Evolutionary conservation across 2,113 vertebrate species (phyloP).

Genomic region (Onychostoma macrolepis): DNA sequence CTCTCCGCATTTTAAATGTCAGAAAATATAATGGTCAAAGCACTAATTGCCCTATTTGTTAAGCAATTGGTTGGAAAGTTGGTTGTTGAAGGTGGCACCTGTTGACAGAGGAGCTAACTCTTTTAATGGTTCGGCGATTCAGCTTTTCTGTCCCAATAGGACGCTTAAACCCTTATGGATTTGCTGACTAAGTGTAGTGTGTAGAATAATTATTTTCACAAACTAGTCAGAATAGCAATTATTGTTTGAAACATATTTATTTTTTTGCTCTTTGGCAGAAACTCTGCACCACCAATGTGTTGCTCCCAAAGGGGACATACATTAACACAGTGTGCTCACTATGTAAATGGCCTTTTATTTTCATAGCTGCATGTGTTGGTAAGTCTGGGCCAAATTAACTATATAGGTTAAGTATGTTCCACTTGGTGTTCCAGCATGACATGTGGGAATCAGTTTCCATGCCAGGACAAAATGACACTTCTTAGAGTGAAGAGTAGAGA

Average conservation of each 20-base stretch:
- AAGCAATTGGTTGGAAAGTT: slow-evolving; percentile 46
- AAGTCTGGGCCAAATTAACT: slow-evolving; percentile 30
- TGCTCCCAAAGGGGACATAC: slow-evolving; percentile 16
- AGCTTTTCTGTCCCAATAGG: slow-evolving; percentile 31
- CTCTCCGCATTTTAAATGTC: slow-evolving; percentile 28
- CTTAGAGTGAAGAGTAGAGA: background rate
- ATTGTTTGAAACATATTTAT: slow-evolving; percentile 34
- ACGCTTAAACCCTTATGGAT: background rate
- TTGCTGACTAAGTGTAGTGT: background rate
- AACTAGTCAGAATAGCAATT: slow-evolving; percentile 18
- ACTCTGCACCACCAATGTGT: slow-evolving; percentile 25
- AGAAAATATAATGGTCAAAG: slow-evolving; percentile 49
- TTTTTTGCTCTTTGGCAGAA: slow-evolving; percentile 10
- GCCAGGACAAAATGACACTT: slow-evolving; percentile 5
- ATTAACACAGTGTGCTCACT: slow-evolving; percentile 30
- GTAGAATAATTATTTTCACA: slow-evolving; percentile 30
- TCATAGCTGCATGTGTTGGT: slow-evolving; percentile 48
- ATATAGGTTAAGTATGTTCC: slow-evolving; percentile 41
- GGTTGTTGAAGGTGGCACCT: slow-evolving; percentile 34
- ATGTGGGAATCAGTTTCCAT: slow-evolving; percentile 12
- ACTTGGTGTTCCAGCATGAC: slow-evolving; percentile 24
- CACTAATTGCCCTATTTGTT: slow-evolving; percentile 49
- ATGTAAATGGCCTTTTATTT: slow-evolving; percentile 44
- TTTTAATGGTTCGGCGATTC: slow-evolving; percentile 29
- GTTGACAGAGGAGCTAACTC: slow-evolving; percentile 20